Base-by-base conservation (phyloP, 2,888 invertebrate genomes). In the Biston stratarius region DNA sequence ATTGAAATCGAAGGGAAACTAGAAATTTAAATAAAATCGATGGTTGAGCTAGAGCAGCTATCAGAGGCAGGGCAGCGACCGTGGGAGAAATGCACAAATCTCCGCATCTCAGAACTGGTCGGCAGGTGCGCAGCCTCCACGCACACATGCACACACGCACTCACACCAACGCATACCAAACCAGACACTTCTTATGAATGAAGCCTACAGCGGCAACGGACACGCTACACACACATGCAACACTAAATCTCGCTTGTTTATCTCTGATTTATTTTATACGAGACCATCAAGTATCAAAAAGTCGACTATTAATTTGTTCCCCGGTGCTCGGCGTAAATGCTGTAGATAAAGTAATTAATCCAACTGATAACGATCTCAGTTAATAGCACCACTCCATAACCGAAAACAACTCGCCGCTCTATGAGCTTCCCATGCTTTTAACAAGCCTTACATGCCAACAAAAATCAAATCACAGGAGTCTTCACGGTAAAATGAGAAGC, bases 81-180 rank as follows among this genome's bases (percentile, higher is more conserved):
- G 94, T 93, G 94, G 93, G 94, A 94, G 91, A 92, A 91, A 84
- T 84, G 91, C 87, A 92, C 93, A 94, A 94, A 94, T 94, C 94
- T 94, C 92, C 91, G 92, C 93, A 92, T 93, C 93, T 92, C 89
- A 88, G 88, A 94, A 94, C 94, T 90, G 94, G 94, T 94, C 91
- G 94, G 93, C 94, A 94, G 94, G 94, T 94, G 94, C 90, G 87
- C 87, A 77, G 77, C 84, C 75, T 74, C 76, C 77, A 67, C 83
- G 68, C 82, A 74, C 84, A 77, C 84, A 75, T 76, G 62, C 52
- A 8, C 76, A 70, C 79, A 74, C 76, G 59, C 82, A 70, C 82
- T 77, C 76, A 52, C 78, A 74, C 82, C 74, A 77, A 72, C 77
- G 74, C 77, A 55, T 59, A 57, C 72, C 63, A 83, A 87, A 87